Base-by-base conservation (phyloP, 2,113 vertebrate species). In the Benitochromis conjunctus region DNA sequence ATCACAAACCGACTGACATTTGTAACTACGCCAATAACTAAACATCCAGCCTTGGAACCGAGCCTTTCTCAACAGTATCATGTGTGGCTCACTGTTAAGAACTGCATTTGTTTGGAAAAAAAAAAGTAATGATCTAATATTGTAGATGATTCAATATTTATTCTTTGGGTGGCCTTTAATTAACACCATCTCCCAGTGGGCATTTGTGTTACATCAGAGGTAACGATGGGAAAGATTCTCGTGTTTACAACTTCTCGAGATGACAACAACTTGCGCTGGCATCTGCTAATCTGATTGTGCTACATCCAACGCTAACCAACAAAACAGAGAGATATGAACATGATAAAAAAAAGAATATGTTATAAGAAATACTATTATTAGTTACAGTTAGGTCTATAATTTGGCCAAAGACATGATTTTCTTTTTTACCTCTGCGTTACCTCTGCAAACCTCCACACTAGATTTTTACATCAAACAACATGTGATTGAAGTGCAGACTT, bases 91-190 rank as follows among this genome's bases (percentile, higher is more conserved):
- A 34, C 5, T 60, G 48, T 31, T 80, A 26, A 41, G 21, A 38
- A 29, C 9, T 11, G 31, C 0, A 69, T 36, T 29, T 82, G 7
- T 82, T 71, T 43, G 80, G 6, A 10, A 43, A 26, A 26, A 14
- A 0, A 29, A 36, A 56, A 29, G 11, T n/a, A 14, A 16, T 0
- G 19, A 46, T 74, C 18, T 56, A 57, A 83, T 34, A 74, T 46
- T 57, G 24, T 46, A 74, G 34, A 55, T 38, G 19, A 38, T 41
- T 54, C 69, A 55, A 81, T 55, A 76, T 76, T 76, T 76, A 53
- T 51, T 51, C 46, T 76, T 53, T 34, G 46, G 19, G 53, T 53
- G 71, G 7, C 71, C 46, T 76, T 55, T 29, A 54, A 16, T 29
- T 64, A 64, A 7, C 57, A 64, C 29, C 29, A 36, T 34, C 43